These are phyloP conservation scores for Ladona fulva DNA, from an alignment of 1,140 invertebrate genomes.

Conservation along the genomic window DNA sequence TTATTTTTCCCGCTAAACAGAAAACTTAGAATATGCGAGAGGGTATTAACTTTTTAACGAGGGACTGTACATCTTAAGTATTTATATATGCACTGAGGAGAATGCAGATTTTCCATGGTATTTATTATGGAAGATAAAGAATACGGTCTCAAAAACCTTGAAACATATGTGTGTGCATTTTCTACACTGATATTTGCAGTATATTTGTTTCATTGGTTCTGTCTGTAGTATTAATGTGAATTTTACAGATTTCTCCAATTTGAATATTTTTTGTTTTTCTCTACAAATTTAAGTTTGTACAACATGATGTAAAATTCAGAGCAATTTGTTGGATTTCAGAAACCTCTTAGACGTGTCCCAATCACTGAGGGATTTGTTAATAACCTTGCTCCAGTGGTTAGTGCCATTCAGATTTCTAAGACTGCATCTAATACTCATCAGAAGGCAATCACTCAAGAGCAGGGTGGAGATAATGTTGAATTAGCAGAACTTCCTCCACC, in stretches of 20 bases:
- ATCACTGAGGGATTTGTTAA: conserved; percentile 37
- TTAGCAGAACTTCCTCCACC: neutral
- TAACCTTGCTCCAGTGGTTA: neutral
- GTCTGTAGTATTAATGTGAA: no score
- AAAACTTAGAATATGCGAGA: no score
- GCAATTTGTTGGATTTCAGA: conserved; percentile 28
- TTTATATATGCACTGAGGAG: no score
- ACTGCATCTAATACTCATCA: neutral
- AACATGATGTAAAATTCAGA: neutral
- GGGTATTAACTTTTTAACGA: no score
- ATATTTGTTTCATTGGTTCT: no score
- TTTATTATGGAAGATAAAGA: no score
- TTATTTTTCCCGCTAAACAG: no score
- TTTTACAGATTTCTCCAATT: neutral
- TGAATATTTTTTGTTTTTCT: neutral
- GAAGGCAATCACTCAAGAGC: neutral
- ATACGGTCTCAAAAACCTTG: no score
- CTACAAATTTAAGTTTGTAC: neutral
- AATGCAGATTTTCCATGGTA: no score
- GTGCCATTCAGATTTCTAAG: neutral
- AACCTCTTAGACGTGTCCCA: conserved; percentile 41
- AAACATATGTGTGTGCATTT: no score
- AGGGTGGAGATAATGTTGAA: neutral
- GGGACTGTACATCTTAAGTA: no score
- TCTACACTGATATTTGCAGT: no score